Evolutionary conservation across 2,888 invertebrate species (phyloP), one percentile per base, ranked within the genome.

Genomic region (Amitus sp.): DNA sequence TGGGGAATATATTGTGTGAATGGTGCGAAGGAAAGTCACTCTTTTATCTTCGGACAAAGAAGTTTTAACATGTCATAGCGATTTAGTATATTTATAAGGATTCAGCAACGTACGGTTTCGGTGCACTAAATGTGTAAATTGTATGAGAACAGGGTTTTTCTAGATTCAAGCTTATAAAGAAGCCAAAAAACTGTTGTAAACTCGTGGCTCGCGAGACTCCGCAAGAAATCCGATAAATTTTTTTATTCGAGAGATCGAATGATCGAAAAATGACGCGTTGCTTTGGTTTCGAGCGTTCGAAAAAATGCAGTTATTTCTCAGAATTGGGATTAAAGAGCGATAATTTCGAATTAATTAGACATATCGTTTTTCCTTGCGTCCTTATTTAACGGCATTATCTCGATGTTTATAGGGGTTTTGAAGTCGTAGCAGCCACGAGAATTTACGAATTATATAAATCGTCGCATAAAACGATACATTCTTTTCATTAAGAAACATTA

Each of bases 71-170:
- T 42, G 76, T 73, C 73, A 72, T 74, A 73, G 71, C 69, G 70
- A 74, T 74, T 73, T 73, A 70, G 75, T 73, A 73, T 77, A 76
- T 74, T 73, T 77, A 78, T 78, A 76, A 75, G 78, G 76, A 79
- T 78, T 77, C n/a, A 79, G 77, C 73, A 77, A 71, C 77, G 78
- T 79, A 78, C 71, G 77, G 78, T 77, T 76, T 74, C 73, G 75
- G 73, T 78, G 76, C 73, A 73, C 71, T 76, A 73, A 75, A 75
- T 76, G 74, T 79, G 73, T 76, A 76, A 75, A 74, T 76, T 78
- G 77, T 75, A 74, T 77, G 74, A 75, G 73, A 73, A 53, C 48
- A 66, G 75, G 75, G 73, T 75, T 78, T 79, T 80, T 80, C 76
- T 79, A 79, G 78, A 78, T 74, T 78, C 73, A 79, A 74, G 74